phyloP scores from a whole-genome alignment of 2,113 vertebrate species.

The Pterocles burchelli region DNA sequence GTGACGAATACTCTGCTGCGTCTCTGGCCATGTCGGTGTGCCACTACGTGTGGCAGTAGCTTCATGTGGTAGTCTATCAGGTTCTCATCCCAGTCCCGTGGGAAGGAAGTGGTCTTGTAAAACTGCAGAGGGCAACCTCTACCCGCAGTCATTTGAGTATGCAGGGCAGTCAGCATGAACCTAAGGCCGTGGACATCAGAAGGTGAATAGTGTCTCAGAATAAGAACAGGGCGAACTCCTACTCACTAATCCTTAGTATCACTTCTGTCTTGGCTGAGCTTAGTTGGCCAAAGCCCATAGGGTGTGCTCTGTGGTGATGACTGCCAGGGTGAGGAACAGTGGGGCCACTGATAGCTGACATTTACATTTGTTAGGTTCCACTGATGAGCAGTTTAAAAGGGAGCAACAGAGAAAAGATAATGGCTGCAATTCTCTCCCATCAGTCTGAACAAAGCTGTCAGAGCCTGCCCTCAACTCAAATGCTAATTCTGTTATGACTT shows the following conservation, averaged over 20 bases:
- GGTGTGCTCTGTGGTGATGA: too few relatives aligned
- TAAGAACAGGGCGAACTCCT: background rate
- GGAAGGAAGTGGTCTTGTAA: background rate
- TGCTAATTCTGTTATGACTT: background rate
- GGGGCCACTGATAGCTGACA: background rate
- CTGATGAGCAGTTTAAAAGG: background rate
- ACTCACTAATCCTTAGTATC: background rate
- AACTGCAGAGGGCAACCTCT: background rate
- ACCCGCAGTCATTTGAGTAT: background rate
- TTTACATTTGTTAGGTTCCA: background rate
- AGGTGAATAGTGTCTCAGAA: background rate
- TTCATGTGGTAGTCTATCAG: background rate
- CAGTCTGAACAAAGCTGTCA: background rate
- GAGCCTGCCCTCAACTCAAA: background rate
- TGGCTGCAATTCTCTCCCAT: background rate
- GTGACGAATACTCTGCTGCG: background rate
- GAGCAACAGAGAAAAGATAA: background rate
- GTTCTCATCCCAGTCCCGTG: background rate
- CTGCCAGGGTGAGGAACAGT: background rate
- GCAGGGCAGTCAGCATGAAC: fast-evolving
- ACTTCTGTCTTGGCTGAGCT: background rate
- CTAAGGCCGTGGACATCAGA: background rate
- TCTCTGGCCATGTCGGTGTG: background rate
- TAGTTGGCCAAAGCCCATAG: background rate
- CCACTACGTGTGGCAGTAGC: background rate